These are phyloP conservation scores for Yponomeuta malinellus DNA, from an alignment of 2,888 invertebrate genomes.

Conservation along the genomic window DNA sequence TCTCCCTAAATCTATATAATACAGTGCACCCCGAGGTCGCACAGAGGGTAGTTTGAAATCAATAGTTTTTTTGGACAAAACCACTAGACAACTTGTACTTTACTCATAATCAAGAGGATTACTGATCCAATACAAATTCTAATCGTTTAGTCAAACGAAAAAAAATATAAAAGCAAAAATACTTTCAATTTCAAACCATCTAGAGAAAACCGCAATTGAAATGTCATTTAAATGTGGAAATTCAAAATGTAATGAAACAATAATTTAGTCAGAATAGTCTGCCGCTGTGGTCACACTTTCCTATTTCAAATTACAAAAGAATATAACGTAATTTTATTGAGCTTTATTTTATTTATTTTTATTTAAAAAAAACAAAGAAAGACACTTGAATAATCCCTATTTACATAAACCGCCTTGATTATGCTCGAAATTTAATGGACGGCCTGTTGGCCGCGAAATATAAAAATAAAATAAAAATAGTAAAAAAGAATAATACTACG, in stretches of 20 bases:
- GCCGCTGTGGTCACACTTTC: background rate
- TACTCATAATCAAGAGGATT: slow-evolving; percentile 43
- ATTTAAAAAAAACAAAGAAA: slow-evolving; percentile 23
- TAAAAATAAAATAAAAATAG: slow-evolving; percentile 20
- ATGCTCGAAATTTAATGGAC: slow-evolving; percentile 14
- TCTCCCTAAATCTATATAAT: slow-evolving; percentile 25
- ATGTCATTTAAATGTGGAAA: background rate
- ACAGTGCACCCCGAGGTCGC: slow-evolving; percentile 16
- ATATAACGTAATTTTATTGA: slow-evolving; percentile 28
- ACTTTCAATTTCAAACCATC: slow-evolving; percentile 8
- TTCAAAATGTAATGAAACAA: background rate
- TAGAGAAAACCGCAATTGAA: background rate
- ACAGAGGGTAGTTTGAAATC: slow-evolving; percentile 1
- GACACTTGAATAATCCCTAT: slow-evolving; percentile 26
- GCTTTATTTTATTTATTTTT: slow-evolving; percentile 23
- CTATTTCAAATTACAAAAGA: background rate
- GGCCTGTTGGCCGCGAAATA: slow-evolving; percentile 13
- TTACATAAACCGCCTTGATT: slow-evolving; percentile 27
- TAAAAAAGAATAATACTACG: slow-evolving; percentile 31
- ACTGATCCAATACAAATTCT: slow-evolving; percentile 57
- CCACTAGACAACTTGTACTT: slow-evolving; percentile 54
- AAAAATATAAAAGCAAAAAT: background rate
- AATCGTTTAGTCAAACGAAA: slow-evolving; percentile 30
- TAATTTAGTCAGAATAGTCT: background rate
- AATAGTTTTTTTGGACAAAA: slow-evolving; percentile 23